Base-by-base conservation (phyloP, 1,140 invertebrate species). In the Yoshiicerus persimilis region DNA sequence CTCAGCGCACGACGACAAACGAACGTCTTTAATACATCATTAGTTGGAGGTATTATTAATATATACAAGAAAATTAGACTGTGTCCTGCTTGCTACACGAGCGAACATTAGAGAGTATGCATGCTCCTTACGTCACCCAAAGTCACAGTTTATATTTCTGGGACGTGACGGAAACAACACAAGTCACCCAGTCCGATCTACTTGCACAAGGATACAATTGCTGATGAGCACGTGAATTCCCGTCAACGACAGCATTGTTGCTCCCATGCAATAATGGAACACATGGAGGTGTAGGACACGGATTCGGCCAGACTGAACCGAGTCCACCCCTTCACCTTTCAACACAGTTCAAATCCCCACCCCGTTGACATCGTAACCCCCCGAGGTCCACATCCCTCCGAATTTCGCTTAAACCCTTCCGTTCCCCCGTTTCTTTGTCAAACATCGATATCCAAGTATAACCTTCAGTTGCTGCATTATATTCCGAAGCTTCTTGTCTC, bases 191-290 rank as follows among this genome's bases (percentile, higher is more conserved):
- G 11, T 34, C 36, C 11, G 32, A 32, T 6, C 23, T 25, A 6
- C 32, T 36, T 34, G 9, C 16, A 13, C 47, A 85, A 47, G 34
- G 23, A 41, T 38, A 23, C 11, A n/a, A 34, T 38, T 77, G n/a
- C 34, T 77, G 30, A 77, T 87, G 86, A 87, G 66, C 62, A 86
- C 86, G 86, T 86, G 64, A 75, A 34, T n/a, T 16, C n/a, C 30
- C 70, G 20, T 66, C 62, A 10, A 38, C 34, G 16, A 32, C 38
- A 30, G 13, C 86, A 66, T 34, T 70, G 11, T 34, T 38, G 30
- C 27, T 32, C 25, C 25, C 56, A 41, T 41, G 25, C 62, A 64
- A 34, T n/a, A 36, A 86, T 86, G 86, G 86, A 86, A 25, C 86
- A 86, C 86, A 86, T 86, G 86, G 86, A 70, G 27, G 20, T 86